Base-by-base conservation (phyloP, 2,113 vertebrate species). In the Actenoides hombroni region DNA sequence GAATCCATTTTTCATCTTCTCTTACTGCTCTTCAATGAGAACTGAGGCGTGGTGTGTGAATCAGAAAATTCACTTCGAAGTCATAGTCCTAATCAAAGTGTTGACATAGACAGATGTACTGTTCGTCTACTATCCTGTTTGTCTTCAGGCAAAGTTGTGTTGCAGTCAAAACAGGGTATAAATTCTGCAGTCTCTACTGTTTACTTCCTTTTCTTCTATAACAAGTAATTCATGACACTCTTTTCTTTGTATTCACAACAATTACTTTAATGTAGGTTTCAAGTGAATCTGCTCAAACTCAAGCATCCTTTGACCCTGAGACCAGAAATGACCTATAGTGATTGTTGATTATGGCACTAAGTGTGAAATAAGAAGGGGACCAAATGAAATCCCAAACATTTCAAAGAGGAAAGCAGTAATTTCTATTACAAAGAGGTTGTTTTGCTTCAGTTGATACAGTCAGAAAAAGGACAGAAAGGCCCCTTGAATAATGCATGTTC, bases 11-110 rank as follows among this genome's bases (percentile, higher is more conserved):
- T 90, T 13, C 37, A 48, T 64, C 39, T 59, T 89, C 69, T 59
- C 35, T 14, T 28, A 33, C 16, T 79, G 16, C 20, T 73, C 31
- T 15, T 2, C 46, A 88, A 10, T 4, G 16, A 0, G 4, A 75
- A 40, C n/a, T 0, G 1, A 81, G 16, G 28, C 1, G 0, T 53
- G 25, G 15, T 21, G 21, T 2, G 2, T 59, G 64, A 57, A 67
- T 63, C 60, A 61, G 29, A 74, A 82, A 51, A 89, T 63, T 56
- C 81, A 23, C 25, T 75, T 51, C 31, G 6, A 61, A 94, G 31
- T 25, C 26, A 24, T 3, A 37, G 49, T 28, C 20, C 25, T 0
- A 91, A 37, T 11, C 59, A 18, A 77, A 86, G 3, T 29, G 9
- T 29, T 70, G 10, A 6, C 12, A 9, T 33, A 49, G 29, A 42